Evolutionary conservation across 2,797 vertebrate species (phyloP), one percentile per base, ranked within the genome.

Genomic region (Esox masquinongy): DNA sequence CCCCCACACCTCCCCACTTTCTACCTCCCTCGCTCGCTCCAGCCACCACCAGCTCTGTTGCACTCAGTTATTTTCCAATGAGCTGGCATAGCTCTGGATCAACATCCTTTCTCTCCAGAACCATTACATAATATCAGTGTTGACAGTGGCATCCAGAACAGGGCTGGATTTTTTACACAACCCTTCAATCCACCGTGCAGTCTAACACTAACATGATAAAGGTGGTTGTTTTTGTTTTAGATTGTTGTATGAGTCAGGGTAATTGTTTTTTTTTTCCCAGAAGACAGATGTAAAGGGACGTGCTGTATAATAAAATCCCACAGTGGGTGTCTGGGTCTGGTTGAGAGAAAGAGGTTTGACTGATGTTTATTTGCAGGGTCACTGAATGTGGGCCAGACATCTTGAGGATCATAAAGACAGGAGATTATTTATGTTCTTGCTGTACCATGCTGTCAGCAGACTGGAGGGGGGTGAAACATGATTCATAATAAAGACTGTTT

Each of bases 121-220:
- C 75, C 68, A 77, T 85, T 85, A 79, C 56, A 71, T 80, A 82
- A 83, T 76, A 82, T 85, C 82, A 82, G 78, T 36, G 39, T 72
- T 77, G 73, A 80, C 72, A 70, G 29, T 75, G 77, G 70, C 59
- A 80, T 77, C 61, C 67, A 75, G 74, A 26, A 70, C 80, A 19
- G 61, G 17, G 66, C 66, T 82, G 74, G 77, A 66, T 75, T 74
- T 79, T 51, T 51, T 31, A 69, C 63, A 68, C 26, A 34, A 66
- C 1, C 7, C 26, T 29, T 66, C 64, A 36, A 66, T 66, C 31
- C 31, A 34, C 31, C 31, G 12, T 22, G 22, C n/a, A 4, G 56
- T 2, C 31, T 34, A 66, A 15, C 61, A 31, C 26, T 64, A 66
- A 34, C 31, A 5, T 4, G 11, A 16, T 34, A 66, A 66, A 34